Percentiles rank a stretch among this genome's conserved stretches.
These are phyloP conservation scores for Eira barbara DNA, from an alignment of 2,113 vertebrate species.

Conservation along the genomic window DNA sequence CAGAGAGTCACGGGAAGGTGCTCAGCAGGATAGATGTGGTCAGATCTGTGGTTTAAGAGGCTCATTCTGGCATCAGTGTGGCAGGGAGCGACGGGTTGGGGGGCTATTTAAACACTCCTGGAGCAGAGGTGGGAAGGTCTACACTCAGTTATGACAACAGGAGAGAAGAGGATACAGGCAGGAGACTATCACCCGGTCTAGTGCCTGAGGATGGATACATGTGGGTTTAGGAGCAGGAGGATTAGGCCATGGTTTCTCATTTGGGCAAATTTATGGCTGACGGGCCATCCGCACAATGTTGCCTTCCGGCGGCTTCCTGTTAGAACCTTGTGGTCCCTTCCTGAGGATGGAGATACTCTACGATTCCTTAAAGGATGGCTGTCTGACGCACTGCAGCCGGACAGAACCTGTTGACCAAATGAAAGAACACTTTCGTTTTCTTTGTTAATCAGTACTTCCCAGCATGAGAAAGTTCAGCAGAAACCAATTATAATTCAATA, in stretches of 20 bases:
- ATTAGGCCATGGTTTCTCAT: neutral
- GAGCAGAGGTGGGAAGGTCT: neutral
- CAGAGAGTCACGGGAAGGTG: neutral
- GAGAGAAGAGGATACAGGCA: neutral
- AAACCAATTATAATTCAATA: constrained; percentile 59
- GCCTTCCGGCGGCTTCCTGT: neutral
- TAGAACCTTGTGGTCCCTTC: neutral
- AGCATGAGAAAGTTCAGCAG: constrained; percentile 37
- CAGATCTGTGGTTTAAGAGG: neutral
- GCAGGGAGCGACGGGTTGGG: neutral
- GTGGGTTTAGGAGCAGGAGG: neutral
- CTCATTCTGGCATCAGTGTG: neutral
- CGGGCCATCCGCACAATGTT: neutral
- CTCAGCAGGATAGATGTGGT: neutral
- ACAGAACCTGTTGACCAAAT: neutral
- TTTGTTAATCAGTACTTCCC: constrained; percentile 27
- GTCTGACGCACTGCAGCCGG: neutral
- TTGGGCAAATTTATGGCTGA: neutral
- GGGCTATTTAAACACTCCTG: neutral
- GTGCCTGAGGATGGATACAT: too few relatives aligned
- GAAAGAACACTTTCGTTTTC: constrained; percentile 28
- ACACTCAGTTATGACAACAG: neutral
- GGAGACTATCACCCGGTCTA: neutral
- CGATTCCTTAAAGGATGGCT: neutral
- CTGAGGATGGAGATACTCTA: neutral